Base-by-base conservation (phyloP, 2,797 vertebrate species). In the Muscicapa striata region DNA sequence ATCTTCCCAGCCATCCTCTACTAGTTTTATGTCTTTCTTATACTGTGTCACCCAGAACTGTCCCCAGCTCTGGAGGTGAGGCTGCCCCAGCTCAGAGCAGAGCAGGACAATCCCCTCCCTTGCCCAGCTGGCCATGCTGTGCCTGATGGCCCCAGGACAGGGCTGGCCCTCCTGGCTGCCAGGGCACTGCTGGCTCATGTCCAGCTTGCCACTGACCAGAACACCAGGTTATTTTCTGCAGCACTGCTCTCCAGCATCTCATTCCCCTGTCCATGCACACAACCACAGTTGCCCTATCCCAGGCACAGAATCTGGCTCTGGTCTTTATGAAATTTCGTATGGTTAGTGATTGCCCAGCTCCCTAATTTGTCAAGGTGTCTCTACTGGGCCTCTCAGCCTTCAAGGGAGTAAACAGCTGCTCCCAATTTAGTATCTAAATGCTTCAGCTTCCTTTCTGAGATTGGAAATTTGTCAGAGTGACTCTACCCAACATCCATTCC, bases 121-220 rank as follows among this genome's bases (percentile, higher is more conserved):
- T 83, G 68, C 68, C 80, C 2, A 0, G 58, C 68, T 46, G 80
- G 67, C 2, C 1, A 13, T 55, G 80, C 68, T 83, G 80, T 8
- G 8, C 41, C 51, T 64, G 80, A 63, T 73, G 68, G 5, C 19
- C 21, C 46, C 63, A 52, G 63, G 55, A 24, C 54, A 68, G 7
- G 10, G 4, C 2, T 61, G 63, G 20, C 63, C 20, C 24, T 46
- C n/a, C 73, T 77, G 73, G 63, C 63, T 69, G 40, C 54, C 83
- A 54, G 73, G 40, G 40, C 48, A 34, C 72, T 85, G 29, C 40
- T 76, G 55, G 0, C 23, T 61, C 40, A 14, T 6, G 7, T 24
- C 0, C 63, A 76, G 1, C 5, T 29, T 40, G 9, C 3, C n/a
- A 19, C 0, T 0, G 1, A n/a, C 29, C 55, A 46, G 55, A 13